phyloP scores from a whole-genome alignment of 2,888 invertebrate genomes.

The Acleris emargana region DNA sequence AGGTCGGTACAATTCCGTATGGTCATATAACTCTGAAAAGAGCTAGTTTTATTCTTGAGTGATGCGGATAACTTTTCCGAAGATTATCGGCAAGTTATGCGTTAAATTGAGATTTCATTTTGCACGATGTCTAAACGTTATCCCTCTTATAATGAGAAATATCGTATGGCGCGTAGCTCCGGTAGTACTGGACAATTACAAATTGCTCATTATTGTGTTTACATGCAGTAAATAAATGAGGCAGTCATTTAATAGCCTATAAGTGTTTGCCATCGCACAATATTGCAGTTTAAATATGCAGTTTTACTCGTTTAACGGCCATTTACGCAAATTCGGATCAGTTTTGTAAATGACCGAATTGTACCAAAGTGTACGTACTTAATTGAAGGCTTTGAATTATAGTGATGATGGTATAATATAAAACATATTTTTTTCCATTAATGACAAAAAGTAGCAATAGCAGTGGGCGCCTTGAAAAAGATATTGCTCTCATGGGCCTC shows the following conservation, averaged over 20 bases:
- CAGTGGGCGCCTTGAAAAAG: too few species aligned
- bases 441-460: too few species aligned
- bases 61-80: too few species aligned
- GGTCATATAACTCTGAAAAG: too few species aligned
- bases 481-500: too few species aligned
- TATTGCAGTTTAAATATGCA: conserved; percentile 9
- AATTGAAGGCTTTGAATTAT: background rate
- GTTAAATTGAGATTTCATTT: too few species aligned
- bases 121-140: too few species aligned
- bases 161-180: background rate
- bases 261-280: conserved; percentile 19
- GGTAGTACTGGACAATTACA: conserved; percentile 12
- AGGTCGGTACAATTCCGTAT: too few species aligned
- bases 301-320: conserved; percentile 13
- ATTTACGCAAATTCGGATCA: conserved; percentile 22
- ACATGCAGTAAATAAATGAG: conserved; percentile 14
- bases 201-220: conserved; percentile 7
- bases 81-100: too few species aligned
- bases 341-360: conserved; percentile 9
- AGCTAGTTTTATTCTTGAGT: too few species aligned
- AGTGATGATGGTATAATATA: background rate
- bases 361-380: background rate
- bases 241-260: conserved; percentile 16
- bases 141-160: too few species aligned
- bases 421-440: too few species aligned